Evolutionary conservation across 2,888 invertebrate genomes (phyloP).

Genomic region (Oligia latruncula): DNA sequence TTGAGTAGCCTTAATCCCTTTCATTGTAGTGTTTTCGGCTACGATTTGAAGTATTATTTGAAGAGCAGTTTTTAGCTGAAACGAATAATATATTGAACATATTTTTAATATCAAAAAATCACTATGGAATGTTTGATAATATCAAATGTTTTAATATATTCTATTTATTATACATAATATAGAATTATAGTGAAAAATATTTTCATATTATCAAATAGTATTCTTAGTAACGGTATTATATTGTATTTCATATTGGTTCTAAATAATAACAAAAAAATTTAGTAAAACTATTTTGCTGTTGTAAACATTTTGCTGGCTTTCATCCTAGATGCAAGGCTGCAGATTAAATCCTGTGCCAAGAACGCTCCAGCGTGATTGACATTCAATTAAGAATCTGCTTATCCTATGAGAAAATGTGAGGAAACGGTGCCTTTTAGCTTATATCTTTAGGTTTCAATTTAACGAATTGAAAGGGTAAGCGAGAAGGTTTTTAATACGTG

Average conservation of each 20-base stretch:
- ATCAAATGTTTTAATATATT: too few species aligned
- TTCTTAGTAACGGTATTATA: not conserved
- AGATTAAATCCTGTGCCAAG: conserved; percentile 59
- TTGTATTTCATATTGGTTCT: too few species aligned
- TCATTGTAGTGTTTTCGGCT: conserved; percentile 67
- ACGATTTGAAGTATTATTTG: conserved; percentile 75
- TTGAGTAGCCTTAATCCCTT: conserved; percentile 66
- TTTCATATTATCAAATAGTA: not conserved
- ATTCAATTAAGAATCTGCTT: conserved; percentile 61
- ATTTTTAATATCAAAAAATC: not conserved
- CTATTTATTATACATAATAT: not conserved
- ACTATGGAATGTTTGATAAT: not conserved
- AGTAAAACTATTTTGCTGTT: conserved; percentile 19
- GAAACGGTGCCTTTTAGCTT: conserved; percentile 26
- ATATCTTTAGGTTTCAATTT: conserved; percentile 37
- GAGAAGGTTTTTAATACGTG: not conserved
- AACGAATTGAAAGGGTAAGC: not conserved
- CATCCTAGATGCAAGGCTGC: conserved; percentile 49
- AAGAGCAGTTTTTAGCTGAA: conserved; percentile 73
- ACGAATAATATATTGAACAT: conserved; percentile 10
- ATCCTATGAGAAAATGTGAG: conserved; percentile 51
- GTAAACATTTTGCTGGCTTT: conserved; percentile 24
- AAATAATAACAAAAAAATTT: not conserved
- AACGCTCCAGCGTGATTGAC: conserved; percentile 53
- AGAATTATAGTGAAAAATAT: not conserved